Base-by-base conservation (phyloP, 1,140 invertebrate genomes). In the Oryctes rhinoceros region DNA sequence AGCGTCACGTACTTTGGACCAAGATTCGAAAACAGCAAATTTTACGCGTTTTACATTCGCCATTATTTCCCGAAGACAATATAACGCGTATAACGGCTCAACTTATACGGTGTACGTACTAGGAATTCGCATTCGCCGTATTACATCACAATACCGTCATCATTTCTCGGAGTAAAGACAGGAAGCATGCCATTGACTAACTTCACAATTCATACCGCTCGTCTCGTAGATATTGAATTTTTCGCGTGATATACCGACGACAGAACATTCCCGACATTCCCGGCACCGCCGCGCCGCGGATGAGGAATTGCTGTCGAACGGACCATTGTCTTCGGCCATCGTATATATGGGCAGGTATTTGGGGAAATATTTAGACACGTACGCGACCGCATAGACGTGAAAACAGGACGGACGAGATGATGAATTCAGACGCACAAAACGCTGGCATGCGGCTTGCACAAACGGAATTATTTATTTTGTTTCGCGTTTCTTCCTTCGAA, bases 241-340 rank as follows among this genome's bases (percentile, higher is more conserved):
- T 84, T 84, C 81, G 80, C 82, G 81, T 82, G 82, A 84, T 84
- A 83, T 84, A 71, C 80, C 80, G 62, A 71, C 79, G 80, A 80
- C 49, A 44, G 49, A 53, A 74, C 80, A 83, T 84, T 78, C 79
- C 80, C 39, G 81, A 81, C 81, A 84, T 84, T 81, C 79, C 76
- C 39, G 81, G 81, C n/a, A 81, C 67, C 80, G 81, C 49, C 7
- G 78, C 30, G 81, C 49, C 49, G 78, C 30, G 53, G 81, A 84
- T 84, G 84, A 84, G 81, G 82, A 83, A 84, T 84, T 81, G 84
- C 83, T 83, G 84, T 83, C 84, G 83, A 83, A 53, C 80, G 71
- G 82, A 81, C 81, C 80, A 81, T 83, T 83, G 81, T 81, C 80
- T 83, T 77, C 49, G 78, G 78, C 39, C 78, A 79, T 79, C 65